Conservation (phyloP, 2,888 invertebrate genomes). For the Hipparchia sbordonii region DNA sequence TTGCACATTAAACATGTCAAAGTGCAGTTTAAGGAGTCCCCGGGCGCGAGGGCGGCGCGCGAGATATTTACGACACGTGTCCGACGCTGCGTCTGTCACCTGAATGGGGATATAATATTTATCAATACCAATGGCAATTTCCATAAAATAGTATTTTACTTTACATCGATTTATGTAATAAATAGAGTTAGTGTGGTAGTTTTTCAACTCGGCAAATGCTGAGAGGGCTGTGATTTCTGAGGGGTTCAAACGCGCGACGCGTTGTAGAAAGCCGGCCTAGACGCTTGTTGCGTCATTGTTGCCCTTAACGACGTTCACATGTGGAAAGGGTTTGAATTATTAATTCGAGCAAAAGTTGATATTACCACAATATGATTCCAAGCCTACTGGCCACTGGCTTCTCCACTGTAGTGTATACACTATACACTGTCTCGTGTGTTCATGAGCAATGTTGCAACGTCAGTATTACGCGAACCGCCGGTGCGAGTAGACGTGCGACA, state of each 20-base stretch:
- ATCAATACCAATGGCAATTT: too few relatives aligned
- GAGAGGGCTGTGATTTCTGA: neutral
- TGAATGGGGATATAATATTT: neutral
- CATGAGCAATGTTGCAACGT: too few relatives aligned
- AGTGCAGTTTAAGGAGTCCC: conserved; percentile 1
- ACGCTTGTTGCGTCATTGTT: neutral
- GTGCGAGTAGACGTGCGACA: too few relatives aligned
- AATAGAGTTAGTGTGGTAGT: too few relatives aligned
- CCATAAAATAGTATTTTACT: too few relatives aligned
- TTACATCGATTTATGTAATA: too few relatives aligned
- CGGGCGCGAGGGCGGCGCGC: neutral
- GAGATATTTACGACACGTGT: neutral
- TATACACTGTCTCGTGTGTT: too few relatives aligned
- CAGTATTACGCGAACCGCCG: too few relatives aligned
- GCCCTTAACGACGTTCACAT: neutral
- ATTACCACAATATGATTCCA: too few relatives aligned
- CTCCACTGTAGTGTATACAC: too few relatives aligned
- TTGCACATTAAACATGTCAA: neutral
- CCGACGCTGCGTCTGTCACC: neutral
- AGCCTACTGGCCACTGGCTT: too few relatives aligned
- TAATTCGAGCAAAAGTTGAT: neutral
- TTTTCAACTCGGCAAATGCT: neutral
- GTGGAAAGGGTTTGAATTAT: neutral
- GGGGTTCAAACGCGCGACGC: neutral
- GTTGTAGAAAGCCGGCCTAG: too few relatives aligned